Evolutionary conservation across 2,888 invertebrate genomes (phyloP), one percentile per base, ranked within the genome.

Genomic region (Dione vanillae): DNA sequence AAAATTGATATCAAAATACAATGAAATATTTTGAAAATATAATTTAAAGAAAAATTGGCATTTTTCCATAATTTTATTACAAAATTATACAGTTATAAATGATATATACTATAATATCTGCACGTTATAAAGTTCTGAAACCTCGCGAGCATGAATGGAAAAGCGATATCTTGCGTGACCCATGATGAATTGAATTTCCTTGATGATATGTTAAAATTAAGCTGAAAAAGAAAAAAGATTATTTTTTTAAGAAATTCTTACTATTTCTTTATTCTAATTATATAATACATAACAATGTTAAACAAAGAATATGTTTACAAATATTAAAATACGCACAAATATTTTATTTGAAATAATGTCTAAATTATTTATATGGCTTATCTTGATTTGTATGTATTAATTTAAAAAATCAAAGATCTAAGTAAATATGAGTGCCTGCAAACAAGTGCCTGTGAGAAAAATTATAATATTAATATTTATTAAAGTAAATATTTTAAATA

Each of bases 41-140:
- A 20, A 54, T 20, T n/a, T 20, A 20, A 56, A 62, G 43, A 19
- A 64, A 19, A 54, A 54, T 69, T 54, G 51, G 41, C 67, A 61
- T 54, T 69, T 12, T 19, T 69, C 35, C 47, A 69, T 69, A 45
- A n/a, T 54, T 69, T 62, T 64, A 69, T 62, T 68, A 71, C 54
- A 67, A 70, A 72, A 70, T 67, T 67, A 70, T 64, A 67, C 69
- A 72, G 65, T 66, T 69, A 72, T 67, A 69, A 37, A 47, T 72
- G 66, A 58, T 62, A 37, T 54, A 54, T 35, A 64, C 58, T 59
- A 58, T 45, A n/a, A n/a, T n/a, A 72, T 66, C 37, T 64, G 69
- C 64, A 67, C 41, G 27, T 51, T 20, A 70, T 51, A 70, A 56
- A 68, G 45, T 69, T 68, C 45, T 35, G 45, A 16, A 35, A 14